A percentile compares a stretch with the other conserved stretches of the same genome.
These are phyloP conservation scores for Periophthalmus magnuspinnatus DNA, from an alignment of 2,797 vertebrate species.

Conservation along the genomic window DNA sequence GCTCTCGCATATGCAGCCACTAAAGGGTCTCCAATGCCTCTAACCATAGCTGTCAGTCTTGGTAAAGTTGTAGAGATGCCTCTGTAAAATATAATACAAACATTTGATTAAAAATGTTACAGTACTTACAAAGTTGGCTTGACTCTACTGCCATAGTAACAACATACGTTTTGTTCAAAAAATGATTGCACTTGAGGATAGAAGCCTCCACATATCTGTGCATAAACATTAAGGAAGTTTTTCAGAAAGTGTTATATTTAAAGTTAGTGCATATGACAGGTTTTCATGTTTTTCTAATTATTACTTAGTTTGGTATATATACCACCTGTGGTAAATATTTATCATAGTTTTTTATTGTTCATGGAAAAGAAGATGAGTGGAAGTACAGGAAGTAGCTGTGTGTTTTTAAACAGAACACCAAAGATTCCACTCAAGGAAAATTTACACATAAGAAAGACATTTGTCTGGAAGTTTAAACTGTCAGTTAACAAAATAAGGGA, in stretches of 20 bases:
- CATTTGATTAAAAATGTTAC: not conserved
- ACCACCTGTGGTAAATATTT: no score
- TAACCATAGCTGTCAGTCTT: conserved; percentile 88
- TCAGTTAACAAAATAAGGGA: no score
- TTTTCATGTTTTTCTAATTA: no score
- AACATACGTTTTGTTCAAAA: conserved; percentile 89
- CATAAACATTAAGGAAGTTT: conserved; percentile 71
- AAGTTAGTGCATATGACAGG: no score
- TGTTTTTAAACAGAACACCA: no score
- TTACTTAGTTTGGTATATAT: no score
- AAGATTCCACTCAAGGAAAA: no score
- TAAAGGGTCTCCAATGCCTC: conserved; percentile 94
- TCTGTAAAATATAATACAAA: conserved; percentile 61
- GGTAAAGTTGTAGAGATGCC: conserved; percentile 93
- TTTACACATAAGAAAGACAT: no score
- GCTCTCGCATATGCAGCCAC: conserved; percentile 93
- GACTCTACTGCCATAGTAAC: not conserved
- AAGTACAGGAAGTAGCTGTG: no score
- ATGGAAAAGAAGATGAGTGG: no score
- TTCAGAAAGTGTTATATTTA: not conserved
- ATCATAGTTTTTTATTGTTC: no score
- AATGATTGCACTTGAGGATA: conserved; percentile 94
- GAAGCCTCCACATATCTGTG: conserved; percentile 93
- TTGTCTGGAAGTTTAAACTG: no score
- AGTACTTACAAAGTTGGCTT: not conserved